These are phyloP conservation scores for Epinephelus malabaricus DNA, from an alignment of 2,797 vertebrate species.

Conservation along the genomic window DNA sequence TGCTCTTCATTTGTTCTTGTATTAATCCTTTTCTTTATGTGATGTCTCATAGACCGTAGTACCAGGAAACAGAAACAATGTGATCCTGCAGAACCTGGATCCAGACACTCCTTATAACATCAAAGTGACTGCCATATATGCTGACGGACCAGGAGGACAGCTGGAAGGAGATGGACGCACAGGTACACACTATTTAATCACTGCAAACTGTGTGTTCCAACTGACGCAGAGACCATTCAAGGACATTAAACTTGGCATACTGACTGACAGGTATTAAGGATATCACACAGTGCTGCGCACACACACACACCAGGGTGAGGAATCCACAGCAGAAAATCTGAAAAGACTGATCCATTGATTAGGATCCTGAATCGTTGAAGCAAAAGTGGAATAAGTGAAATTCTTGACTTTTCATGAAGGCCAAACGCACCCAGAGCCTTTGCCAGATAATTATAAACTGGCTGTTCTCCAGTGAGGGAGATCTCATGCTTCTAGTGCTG, in stretches of 20 bases:
- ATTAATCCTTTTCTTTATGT: not conserved
- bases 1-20: not conserved
- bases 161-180: constrained; percentile 93
- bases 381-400: constrained; percentile 42
- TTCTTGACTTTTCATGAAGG: constrained; percentile 48
- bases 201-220: not conserved
- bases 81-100: constrained; percentile 92
- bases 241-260: not conserved
- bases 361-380: constrained; percentile 40
- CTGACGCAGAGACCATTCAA: constrained; percentile 10
- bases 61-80: constrained; percentile 93
- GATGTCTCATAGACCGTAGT: constrained; percentile 89
- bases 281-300: not conserved
- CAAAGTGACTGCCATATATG: constrained; percentile 93
- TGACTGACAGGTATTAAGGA: not conserved
- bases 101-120: constrained; percentile 96
- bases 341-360: constrained; percentile 56
- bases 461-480: constrained; percentile 44
- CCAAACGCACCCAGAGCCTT: constrained; percentile 35
- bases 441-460: constrained; percentile 69
- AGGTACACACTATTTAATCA: constrained; percentile 80
- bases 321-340: constrained; percentile 46
- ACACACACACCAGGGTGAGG: not conserved
- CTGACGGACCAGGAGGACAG: constrained; percentile 93
- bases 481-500: constrained; percentile 38